Conservation (phyloP, 2,888 invertebrate genomes). For the Acronicta aceris region DNA sequence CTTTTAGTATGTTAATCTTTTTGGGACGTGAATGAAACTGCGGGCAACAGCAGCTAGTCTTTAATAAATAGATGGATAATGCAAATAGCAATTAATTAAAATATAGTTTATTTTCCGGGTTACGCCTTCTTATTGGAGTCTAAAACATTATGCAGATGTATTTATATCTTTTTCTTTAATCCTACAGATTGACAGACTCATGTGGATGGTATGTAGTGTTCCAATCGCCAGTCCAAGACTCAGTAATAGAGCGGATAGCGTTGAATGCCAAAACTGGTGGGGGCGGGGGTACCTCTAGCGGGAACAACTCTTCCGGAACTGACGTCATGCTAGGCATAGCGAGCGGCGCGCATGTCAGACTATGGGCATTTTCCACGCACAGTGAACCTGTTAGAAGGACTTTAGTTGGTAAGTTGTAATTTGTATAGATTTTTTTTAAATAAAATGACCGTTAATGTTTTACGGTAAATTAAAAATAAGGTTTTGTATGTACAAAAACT, state of each 20-base stretch:
- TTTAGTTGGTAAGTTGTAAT: constrained; percentile 82
- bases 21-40: no score
- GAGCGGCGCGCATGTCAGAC: constrained; percentile 81
- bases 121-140: no score
- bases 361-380: constrained; percentile 87
- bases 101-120: no score
- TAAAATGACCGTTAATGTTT: no score
- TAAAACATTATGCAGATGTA: background rate
- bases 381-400: constrained; percentile 85
- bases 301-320: constrained; percentile 75
- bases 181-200: constrained; percentile 95
- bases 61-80: no score
- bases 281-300: constrained; percentile 73
- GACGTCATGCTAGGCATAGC: constrained; percentile 87
- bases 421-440: no score
- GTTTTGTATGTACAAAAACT: no score
- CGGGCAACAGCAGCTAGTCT: no score
- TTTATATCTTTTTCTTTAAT: constrained; percentile 1
- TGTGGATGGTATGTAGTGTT: constrained; percentile 99
- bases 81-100: no score
- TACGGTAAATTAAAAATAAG: no score
- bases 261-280: constrained; percentile 92
- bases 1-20: no score
- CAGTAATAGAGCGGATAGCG: constrained; percentile 96
- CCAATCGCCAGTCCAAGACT: constrained; percentile 97